These are phyloP conservation scores for Chaitophorus viminalis DNA, from an alignment of 2,888 invertebrate genomes.

Conservation along the genomic window DNA sequence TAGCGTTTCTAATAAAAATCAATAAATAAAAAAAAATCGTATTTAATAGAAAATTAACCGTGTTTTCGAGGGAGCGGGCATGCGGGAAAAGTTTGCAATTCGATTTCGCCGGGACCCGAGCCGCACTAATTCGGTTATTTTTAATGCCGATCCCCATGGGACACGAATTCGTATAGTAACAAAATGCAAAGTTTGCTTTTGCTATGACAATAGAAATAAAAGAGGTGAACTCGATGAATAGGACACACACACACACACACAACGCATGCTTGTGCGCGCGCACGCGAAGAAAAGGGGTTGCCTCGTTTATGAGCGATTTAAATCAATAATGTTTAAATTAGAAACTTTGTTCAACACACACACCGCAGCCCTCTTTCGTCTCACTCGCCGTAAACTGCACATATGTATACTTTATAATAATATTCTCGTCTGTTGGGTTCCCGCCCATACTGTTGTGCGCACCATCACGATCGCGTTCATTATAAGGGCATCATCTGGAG, in stretches of 20 bases:
- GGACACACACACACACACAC: neutral
- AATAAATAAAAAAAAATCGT: neutral
- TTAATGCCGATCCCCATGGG: conserved; percentile 35
- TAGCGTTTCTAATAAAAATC: too few relatives aligned
- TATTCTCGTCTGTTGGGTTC: neutral
- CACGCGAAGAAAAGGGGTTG: neutral
- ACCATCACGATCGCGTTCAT: conserved; percentile 18
- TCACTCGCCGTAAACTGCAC: too few relatives aligned
- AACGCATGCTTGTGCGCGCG: too few relatives aligned
- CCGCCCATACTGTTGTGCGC: neutral
- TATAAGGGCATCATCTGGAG: conserved; percentile 24
- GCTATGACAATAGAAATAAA: conserved; percentile 45
- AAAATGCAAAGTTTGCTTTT: conserved; percentile 42
- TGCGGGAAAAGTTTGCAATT: conserved; percentile 7
- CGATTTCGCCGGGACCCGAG: conserved; percentile 16
- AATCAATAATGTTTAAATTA: conserved; percentile 61
- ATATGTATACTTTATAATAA: too few relatives aligned
- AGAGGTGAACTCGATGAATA: conserved; percentile 45
- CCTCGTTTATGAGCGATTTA: conserved; percentile 50
- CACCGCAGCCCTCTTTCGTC: neutral
- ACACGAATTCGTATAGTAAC: conserved; percentile 43
- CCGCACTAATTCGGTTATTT: conserved; percentile 50
- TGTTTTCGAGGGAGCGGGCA: conserved; percentile 23
- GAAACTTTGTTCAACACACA: conserved; percentile 45
- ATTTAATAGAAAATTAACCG: conserved; percentile 34